Base-by-base conservation (phyloP, 2,888 invertebrate genomes). In the Nebria brevicollis region DNA sequence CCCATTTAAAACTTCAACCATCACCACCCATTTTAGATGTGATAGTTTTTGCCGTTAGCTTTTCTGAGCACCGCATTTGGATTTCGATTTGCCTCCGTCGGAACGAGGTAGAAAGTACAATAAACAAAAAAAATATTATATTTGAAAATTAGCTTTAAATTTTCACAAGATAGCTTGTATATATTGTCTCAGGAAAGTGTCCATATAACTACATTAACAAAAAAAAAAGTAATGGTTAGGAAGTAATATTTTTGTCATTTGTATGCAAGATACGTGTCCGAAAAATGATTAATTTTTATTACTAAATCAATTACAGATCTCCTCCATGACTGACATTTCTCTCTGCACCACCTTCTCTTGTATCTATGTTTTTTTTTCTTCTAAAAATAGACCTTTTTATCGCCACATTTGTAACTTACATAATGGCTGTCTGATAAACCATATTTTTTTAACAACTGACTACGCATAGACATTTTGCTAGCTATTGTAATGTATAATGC, bases 21-120 rank as follows among this genome's bases (percentile, higher is more conserved):
- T 72, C 75, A 83, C 84, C 84, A 83, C 85, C 70, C 83, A 84
- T 84, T 84, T 85, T 83, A 81, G 81, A 81, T 81, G 81, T 81
- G 81, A 81, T 85, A 85, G 83, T 84, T 84, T 83, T 85, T 85
- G 86, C 86, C 81, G 81, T 81, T 81, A 81, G 81, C 86, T 86
- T 85, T 85, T 84, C 85, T 84, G 85, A 84, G 86, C 86, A 86
- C 86, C 84, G 86, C 86, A 85, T 84, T 83, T 85, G 83, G 84
- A 80, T 81, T 83, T 83, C 82, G 82, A 79, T 84, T 83, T 81
- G 82, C 84, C 84, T 83, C 84, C 85, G 84, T 84, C 83, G 72
- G 72, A 72, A 77, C 42, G 85, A 84, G 85, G 85, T 86, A 86
- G 86, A 86, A 86, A 86, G 87, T 87, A 87, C 87, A 87, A 87